Evolutionary conservation across 2,888 invertebrate species (phyloP).

Genomic region (Rhodophaea formosa): DNA sequence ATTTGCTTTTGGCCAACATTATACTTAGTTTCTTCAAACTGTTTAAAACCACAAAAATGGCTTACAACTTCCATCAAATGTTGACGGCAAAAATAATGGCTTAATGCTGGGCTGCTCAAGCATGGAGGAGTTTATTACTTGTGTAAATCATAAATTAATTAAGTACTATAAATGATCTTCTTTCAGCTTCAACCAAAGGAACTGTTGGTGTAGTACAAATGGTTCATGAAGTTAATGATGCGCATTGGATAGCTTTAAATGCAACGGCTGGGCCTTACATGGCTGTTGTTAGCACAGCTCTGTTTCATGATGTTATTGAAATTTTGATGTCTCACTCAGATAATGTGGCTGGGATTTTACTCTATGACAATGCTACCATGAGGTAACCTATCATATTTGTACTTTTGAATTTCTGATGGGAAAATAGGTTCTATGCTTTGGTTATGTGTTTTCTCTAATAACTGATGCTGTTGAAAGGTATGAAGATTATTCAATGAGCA

Average conservation of each 20-base stretch:
- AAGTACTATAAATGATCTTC: neutral
- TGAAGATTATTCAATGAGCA: no score
- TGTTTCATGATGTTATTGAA: conserved; percentile 80
- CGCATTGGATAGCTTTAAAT: conserved; percentile 86
- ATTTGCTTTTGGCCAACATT: no score
- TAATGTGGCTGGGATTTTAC: conserved; percentile 84
- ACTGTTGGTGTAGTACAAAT: conserved; percentile 92
- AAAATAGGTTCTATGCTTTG: no score
- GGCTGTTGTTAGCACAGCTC: conserved; percentile 84
- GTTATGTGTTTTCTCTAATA: no score
- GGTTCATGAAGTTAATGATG: conserved; percentile 83
- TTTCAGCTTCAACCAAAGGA: conserved; percentile 86
- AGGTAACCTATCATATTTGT: conserved; percentile 42
- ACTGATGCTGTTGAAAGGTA: no score
- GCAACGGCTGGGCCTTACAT: conserved; percentile 91
- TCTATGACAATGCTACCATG: conserved; percentile 76
- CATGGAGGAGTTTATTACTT: no score
- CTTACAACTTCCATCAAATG: no score
- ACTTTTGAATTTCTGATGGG: neutral
- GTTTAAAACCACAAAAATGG: no score
- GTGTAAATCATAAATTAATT: no score
- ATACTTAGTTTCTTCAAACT: no score
- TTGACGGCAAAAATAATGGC: no score
- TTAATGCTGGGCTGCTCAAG: no score
- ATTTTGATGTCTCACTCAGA: conserved; percentile 74